These are phyloP conservation scores for Acrobasis suavella DNA, from an alignment of 2,888 invertebrate species.

Conservation along the genomic window DNA sequence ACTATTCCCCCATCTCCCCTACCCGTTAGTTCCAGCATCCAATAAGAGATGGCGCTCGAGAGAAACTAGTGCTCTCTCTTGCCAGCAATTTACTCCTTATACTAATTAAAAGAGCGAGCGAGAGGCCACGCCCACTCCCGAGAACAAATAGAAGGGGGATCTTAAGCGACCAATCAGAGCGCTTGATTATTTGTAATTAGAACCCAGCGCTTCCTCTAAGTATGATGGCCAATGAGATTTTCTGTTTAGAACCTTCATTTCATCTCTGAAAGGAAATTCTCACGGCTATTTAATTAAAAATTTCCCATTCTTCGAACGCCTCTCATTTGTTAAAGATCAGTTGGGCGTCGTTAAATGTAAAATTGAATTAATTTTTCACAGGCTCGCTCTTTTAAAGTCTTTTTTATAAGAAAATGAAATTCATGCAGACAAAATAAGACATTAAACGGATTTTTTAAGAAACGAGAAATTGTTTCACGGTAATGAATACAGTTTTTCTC, in stretches of 20 bases:
- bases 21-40: conserved; percentile 70
- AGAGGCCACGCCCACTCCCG: conserved; percentile 70
- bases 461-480: conserved; percentile 14
- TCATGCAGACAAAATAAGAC: conserved; percentile 11
- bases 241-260: conserved; percentile 66
- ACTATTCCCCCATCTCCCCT: conserved; percentile 67
- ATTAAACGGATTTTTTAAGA: conserved; percentile 1
- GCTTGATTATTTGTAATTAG: conserved; percentile 83
- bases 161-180: conserved; percentile 66
- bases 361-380: conserved; percentile 39
- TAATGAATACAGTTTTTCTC: conserved; percentile 15
- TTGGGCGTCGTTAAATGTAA: conserved; percentile 50
- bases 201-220: conserved; percentile 72
- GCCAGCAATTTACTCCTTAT: conserved; percentile 82
- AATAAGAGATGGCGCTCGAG: conserved; percentile 77
- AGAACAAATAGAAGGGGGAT: conserved; percentile 80
- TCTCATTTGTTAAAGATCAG: conserved; percentile 63
- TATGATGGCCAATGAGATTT: conserved; percentile 78
- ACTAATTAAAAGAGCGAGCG: conserved; percentile 83
- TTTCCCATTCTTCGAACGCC: conserved; percentile 48
- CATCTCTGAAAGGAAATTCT: conserved; percentile 55
- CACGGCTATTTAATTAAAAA: conserved; percentile 62
- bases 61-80: conserved; percentile 76
- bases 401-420: conserved; percentile 4
- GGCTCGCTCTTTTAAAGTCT: background rate